Evolutionary conservation across 2,888 invertebrate genomes (phyloP).

Genomic region (Biston betularia): DNA sequence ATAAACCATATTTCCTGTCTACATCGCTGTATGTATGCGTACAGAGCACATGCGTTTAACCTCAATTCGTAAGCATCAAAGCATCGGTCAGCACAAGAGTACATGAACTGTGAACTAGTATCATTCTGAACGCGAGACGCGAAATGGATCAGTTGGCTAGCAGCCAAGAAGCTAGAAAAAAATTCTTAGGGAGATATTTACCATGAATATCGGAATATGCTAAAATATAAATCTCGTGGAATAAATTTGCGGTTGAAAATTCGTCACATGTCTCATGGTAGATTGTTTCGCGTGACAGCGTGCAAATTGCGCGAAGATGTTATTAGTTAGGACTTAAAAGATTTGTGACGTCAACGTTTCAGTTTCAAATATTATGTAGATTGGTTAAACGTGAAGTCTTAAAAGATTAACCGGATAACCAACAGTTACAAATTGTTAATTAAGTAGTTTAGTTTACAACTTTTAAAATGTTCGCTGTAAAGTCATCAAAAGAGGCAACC

Average conservation of each 20-base stretch:
- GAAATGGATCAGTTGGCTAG: conserved; percentile 79
- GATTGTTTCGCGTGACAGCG: conserved; percentile 75
- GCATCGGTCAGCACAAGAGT: conserved; percentile 72
- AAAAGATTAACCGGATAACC: conserved; percentile 19
- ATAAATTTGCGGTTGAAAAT: conserved; percentile 70
- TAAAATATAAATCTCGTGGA: conserved; percentile 62
- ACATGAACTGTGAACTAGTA: conserved; percentile 81
- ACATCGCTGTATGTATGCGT: conserved; percentile 51
- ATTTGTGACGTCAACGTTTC: conserved; percentile 56
- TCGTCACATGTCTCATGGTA: conserved; percentile 71
- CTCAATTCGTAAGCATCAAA: conserved; percentile 77
- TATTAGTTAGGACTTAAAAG: conserved; percentile 62
- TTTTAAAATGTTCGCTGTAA: background rate
- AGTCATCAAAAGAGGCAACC: background rate
- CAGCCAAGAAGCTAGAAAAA: conserved; percentile 63
- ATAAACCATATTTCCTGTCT: conserved; percentile 74
- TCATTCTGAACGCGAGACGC: conserved; percentile 70
- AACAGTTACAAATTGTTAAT: background rate
- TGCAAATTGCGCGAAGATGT: conserved; percentile 69
- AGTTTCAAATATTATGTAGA: conserved; percentile 30
- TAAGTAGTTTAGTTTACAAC: background rate
- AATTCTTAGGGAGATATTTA: conserved; percentile 66
- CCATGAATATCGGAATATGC: conserved; percentile 59
- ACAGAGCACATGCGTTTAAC: conserved; percentile 67
- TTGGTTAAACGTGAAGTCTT: conserved; percentile 34